Conservation (phyloP, 2,888 invertebrate species). For the Andrena trimmerana region DNA sequence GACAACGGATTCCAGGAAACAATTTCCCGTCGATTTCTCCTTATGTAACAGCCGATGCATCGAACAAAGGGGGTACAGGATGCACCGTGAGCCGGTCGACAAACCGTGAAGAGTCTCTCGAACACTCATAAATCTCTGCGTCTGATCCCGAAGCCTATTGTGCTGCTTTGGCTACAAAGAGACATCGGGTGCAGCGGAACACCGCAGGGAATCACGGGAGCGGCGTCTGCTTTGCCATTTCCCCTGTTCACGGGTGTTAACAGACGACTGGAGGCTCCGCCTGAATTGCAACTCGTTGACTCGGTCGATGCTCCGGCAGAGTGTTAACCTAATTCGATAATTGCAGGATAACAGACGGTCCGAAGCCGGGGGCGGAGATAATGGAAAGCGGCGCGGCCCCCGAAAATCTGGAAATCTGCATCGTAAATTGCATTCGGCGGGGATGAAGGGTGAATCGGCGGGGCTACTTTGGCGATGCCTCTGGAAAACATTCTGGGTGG, state of each 20-base stretch:
- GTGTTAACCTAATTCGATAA: background rate
- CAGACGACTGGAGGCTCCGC: background rate
- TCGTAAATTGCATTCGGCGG: background rate
- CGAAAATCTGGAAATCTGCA: background rate
- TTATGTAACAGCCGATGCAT: background rate
- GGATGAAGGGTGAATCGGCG: background rate
- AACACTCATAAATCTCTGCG: background rate
- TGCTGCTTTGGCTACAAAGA: constrained; percentile 13
- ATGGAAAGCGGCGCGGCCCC: background rate
- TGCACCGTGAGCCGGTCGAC: constrained; percentile 14
- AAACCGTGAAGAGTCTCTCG: constrained; percentile 10
- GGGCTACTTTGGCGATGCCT: background rate
- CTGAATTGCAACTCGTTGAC: background rate
- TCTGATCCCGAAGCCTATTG: constrained; percentile 17
- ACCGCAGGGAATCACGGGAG: background rate
- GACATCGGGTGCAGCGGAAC: background rate
- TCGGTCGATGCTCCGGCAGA: background rate
- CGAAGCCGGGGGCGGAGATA: background rate
- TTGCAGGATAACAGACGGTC: background rate
- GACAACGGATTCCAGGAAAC: background rate
- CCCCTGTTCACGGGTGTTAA: background rate
- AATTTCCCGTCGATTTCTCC: constrained; percentile 9
- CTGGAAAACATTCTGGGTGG: constrained; percentile 4
- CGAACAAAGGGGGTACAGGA: constrained; percentile 9
- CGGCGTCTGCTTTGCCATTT: constrained; percentile 2